These are phyloP conservation scores for Leuciscus waleckii DNA, from an alignment of 2,797 vertebrate species.

Conservation along the genomic window DNA sequence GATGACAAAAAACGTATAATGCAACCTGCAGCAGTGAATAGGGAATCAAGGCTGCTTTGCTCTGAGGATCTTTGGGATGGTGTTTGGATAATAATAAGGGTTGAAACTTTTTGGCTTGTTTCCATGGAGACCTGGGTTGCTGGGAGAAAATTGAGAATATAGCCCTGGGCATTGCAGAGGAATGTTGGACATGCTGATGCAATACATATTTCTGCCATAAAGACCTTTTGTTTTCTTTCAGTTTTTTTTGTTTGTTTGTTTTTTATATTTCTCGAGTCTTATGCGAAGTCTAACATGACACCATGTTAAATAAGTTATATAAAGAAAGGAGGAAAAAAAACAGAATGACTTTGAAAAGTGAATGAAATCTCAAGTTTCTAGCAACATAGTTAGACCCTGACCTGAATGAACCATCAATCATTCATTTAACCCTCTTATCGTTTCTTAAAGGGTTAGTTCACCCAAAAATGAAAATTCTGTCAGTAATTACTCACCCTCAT, in stretches of 20 bases:
- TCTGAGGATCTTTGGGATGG: constrained; percentile 43
- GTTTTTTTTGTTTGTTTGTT: not conserved
- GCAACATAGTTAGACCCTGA: not conserved
- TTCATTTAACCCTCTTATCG: no score
- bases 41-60: constrained; percentile 40
- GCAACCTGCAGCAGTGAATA: constrained; percentile 43
- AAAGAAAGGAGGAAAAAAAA: not conserved
- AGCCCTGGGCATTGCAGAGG: constrained; percentile 44
- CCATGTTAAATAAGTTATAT: constrained; percentile 1
- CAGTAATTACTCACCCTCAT: no score
- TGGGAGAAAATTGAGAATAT: constrained; percentile 37
- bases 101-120: constrained; percentile 48
- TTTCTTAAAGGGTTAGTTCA: not conserved
- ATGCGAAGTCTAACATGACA: not conserved
- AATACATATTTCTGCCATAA: constrained; percentile 18
- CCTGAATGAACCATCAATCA: not conserved
- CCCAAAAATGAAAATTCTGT: no score
- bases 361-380: not conserved
- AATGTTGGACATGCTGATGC: constrained; percentile 46
- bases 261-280: not conserved
- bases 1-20: constrained; percentile 48
- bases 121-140: constrained; percentile 49
- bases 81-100: constrained; percentile 44
- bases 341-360: not conserved
- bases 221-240: constrained; percentile 14